Evolutionary conservation across 1,140 invertebrate genomes (phyloP), one percentile per base, ranked within the genome.

Genomic region (Papilio helenus): DNA sequence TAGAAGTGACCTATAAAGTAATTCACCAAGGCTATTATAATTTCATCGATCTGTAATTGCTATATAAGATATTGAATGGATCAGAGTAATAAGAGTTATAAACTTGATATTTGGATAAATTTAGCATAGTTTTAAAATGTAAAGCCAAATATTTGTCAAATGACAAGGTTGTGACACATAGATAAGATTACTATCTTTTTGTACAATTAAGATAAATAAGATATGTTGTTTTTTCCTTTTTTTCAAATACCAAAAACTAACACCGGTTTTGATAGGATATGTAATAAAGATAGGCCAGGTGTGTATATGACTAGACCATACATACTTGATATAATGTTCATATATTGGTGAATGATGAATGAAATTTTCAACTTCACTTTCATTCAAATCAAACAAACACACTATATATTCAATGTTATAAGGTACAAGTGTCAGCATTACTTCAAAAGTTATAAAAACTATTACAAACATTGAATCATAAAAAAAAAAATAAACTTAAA

Each of bases 1-100:
- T 81, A 58, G 78, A 81, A 71, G 58, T 81, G 80, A 81, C 80
- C 80, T 76, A 81, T 79, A 73, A 58, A 55, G 26, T 79, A 81
- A 61, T 79, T 58, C 58, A 79, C 55, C 77, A 81, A 81, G 80
- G 72, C 76, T 81, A 79, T 46, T 61, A 55, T 7, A 55, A 76
- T 39, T 39, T 39, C 49, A 76, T 58, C 42, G 29, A 77, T 55
- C 34, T 58, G 76, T 29, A 74, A 77, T 80, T 80, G 79, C 68
- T 23, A 80, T 76, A 72, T 72, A 80, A 68, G 61, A 76, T 80
- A 80, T 68, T 26, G 12, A 68, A 68, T 68, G 23, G 16, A 16
- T 29, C 26, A 68, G 34, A 68, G 34, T 14, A 68, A 29, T 29
- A 68, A 29, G n/a, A 55, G 49, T 51, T 55, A 55, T 55, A 20